Conservation (phyloP, 2,888 invertebrate genomes). For the Limenitis camilla region DNA sequence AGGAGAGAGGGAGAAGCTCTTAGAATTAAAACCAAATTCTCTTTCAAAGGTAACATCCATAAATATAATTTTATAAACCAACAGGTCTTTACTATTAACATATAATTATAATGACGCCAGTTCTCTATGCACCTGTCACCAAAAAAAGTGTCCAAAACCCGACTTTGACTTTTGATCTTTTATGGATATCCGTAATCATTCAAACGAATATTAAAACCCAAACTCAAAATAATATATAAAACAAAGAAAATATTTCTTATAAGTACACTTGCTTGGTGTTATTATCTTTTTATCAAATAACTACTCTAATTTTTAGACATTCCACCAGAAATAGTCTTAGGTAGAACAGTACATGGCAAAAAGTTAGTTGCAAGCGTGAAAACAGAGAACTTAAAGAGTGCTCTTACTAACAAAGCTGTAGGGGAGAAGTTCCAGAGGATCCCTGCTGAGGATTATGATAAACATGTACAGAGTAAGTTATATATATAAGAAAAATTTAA, state of each 20-base stretch:
- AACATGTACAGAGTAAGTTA: slow-evolving; percentile 1
- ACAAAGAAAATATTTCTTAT: neutral
- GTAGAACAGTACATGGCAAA: slow-evolving; percentile 53
- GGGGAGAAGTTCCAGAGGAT: slow-evolving; percentile 1
- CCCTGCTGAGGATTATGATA: neutral
- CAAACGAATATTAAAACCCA: too few species aligned
- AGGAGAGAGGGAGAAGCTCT: slow-evolving; percentile 24
- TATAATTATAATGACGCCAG: too few species aligned
- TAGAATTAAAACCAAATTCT: slow-evolving; percentile 52
- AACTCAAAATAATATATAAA: neutral
- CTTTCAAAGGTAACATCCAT: slow-evolving; percentile 42
- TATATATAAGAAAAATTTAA: too few species aligned
- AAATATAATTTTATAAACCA: neutral
- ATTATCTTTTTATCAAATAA: neutral
- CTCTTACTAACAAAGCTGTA: slow-evolving; percentile 1
- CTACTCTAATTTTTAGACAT: slow-evolving; percentile 46
- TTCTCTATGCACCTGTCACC: too few species aligned
- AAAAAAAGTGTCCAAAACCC: too few species aligned
- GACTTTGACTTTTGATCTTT: too few species aligned
- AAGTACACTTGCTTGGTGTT: too few species aligned
- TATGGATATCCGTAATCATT: too few species aligned
- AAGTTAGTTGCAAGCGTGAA: slow-evolving; percentile 49
- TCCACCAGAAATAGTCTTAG: slow-evolving; percentile 55
- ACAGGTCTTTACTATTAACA: too few species aligned
- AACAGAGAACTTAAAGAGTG: slow-evolving; percentile 8